A percentile compares a stretch with the other conserved stretches of the same genome.
Evolutionary conservation across 1,140 invertebrate genomes (phyloP).

Genomic region (Drosophila ananassae): DNA sequence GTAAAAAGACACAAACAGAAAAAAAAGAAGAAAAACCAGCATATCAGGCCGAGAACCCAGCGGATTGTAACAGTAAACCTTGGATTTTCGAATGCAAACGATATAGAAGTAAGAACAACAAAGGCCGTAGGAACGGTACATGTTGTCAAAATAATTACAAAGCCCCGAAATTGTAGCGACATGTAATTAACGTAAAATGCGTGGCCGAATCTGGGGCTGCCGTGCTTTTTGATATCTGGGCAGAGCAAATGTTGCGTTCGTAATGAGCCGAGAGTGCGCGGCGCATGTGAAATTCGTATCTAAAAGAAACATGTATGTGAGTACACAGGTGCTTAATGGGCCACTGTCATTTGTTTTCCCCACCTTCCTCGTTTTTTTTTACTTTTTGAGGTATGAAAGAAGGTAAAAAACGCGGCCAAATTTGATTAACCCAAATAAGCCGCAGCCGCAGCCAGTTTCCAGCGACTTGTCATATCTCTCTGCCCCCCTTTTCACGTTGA

Average conservation of each 20-base stretch:
- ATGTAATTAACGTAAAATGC: slow-evolving; percentile 79
- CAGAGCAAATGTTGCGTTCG: slow-evolving; percentile 30
- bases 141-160: slow-evolving; percentile 78
- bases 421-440: slow-evolving; percentile 75
- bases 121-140: slow-evolving; percentile 32
- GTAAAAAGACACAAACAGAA: slow-evolving; percentile 18
- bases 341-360: slow-evolving; percentile 22
- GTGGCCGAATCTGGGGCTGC: slow-evolving; percentile 26
- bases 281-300: slow-evolving; percentile 38
- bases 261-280: background rate
- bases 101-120: slow-evolving; percentile 36
- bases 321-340: slow-evolving; percentile 56
- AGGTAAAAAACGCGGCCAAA: slow-evolving; percentile 37
- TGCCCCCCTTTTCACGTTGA: slow-evolving; percentile 34
- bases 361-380: background rate
- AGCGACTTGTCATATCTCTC: slow-evolving; percentile 20
- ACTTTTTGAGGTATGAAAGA: background rate
- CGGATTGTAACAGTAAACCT: slow-evolving; percentile 59
- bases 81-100: slow-evolving; percentile 30
- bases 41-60: slow-evolving; percentile 47
- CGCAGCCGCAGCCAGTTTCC: slow-evolving; percentile 34
- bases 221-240: slow-evolving; percentile 50
- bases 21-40: slow-evolving; percentile 16
- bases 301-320: slow-evolving; percentile 28
- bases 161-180: slow-evolving; percentile 65